Base-by-base conservation (phyloP, 2,797 vertebrate genomes). In the Eleutherodactylus coqui region DNA sequence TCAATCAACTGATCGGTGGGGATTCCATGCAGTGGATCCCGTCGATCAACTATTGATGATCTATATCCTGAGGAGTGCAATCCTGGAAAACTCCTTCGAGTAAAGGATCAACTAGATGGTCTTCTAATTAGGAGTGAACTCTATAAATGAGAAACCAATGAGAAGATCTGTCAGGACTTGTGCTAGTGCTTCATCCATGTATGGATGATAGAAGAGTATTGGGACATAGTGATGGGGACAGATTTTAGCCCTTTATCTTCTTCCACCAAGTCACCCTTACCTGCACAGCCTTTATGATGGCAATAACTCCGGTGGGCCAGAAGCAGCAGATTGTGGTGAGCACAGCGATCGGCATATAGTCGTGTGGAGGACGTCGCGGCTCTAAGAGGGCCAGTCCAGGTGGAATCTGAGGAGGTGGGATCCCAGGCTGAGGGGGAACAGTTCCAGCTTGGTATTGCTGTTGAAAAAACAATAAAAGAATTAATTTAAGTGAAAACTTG, bases 271-370 rank as follows among this genome's bases (percentile, higher is more conserved):
- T 2, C 29, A 16, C 85, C 84, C 90, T 89, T 72, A 98, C 97
- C 96, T 97, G 96, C 90, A 97, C 96, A 0, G 97, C 97, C 92
- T 98, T 98, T 93, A 98, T 96, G 91, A 98, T 98, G 19, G 97
- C 97, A 51, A 98, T 97, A 93, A 98, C 97, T 89, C 97, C 97
- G 0, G 97, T 98, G 0, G 97, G 97, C 97, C 97, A 98, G 94
- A 98, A 98, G 92, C 97, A 98, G 93, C 97, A 98, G 90, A 98
- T 96, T 32, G 97, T 98, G 90, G 97, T 98, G 91, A 98, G 95
- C 89, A 98, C 96, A 0, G 97, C 97, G 21, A 98, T 98, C 92
- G 97, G 97, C 92, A 98, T 95, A 92, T 98, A 98, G 93, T 98
- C 97, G 24, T 98, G 97, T 0, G 97, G 97, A 0, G 97, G 96